Evolutionary conservation across 2,797 vertebrate genomes (phyloP).

Genomic region (Scyliorhinus canicula): DNA sequence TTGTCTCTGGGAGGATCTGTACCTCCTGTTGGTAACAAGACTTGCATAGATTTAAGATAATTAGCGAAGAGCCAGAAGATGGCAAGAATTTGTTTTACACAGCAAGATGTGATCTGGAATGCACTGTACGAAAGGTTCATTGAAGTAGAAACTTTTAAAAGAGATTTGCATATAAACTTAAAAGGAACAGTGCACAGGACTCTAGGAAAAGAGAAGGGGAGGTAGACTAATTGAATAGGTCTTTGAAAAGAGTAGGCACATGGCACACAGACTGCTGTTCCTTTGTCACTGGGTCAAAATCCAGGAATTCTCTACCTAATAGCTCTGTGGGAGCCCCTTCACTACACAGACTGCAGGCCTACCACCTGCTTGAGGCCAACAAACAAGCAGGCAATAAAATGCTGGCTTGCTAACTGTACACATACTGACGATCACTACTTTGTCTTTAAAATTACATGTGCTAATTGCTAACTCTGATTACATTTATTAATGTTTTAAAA

Average conservation of each 20-base stretch:
- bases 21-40: neutral
- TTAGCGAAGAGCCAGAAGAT: neutral
- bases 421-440: neutral
- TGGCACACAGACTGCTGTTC: neutral
- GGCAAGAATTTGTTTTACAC: neutral
- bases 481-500: neutral
- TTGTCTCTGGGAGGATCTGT: neutral
- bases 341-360: neutral
- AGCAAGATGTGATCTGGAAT: neutral
- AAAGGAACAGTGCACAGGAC: neutral
- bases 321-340: neutral
- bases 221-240: neutral
- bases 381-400: neutral
- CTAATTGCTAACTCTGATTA: neutral
- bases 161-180: neutral
- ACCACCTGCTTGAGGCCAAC: neutral
- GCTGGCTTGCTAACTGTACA: neutral
- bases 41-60: neutral
- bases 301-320: neutral
- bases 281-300: neutral
- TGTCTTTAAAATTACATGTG: neutral
- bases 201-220: neutral
- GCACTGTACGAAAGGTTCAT: neutral
- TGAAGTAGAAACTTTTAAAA: neutral
- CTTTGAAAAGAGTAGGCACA: neutral